Conservation (phyloP, 1,140 invertebrate genomes). For the Drosophila obscura region DNA sequence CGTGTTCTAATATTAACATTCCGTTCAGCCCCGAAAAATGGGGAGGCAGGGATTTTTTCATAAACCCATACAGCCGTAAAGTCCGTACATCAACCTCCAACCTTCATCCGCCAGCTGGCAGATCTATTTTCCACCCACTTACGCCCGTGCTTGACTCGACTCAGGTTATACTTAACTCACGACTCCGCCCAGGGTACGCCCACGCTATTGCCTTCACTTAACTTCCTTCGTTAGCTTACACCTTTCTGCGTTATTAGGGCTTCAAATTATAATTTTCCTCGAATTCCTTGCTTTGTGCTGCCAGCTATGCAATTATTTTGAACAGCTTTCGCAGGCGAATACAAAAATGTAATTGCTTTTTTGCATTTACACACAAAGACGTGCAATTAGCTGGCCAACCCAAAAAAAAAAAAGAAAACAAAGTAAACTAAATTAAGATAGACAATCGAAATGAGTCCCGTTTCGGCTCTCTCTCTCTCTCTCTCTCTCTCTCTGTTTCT, state of each 20-base stretch:
- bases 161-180: slow-evolving; percentile 35
- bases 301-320: slow-evolving; percentile 59
- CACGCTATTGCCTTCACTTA: slow-evolving; percentile 24
- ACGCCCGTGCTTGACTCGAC: slow-evolving; percentile 11
- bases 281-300: slow-evolving; percentile 28
- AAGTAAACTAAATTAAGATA: slow-evolving; percentile 24
- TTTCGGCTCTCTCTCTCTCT: too few species aligned
- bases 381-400: slow-evolving; percentile 56
- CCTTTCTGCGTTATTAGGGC: slow-evolving; percentile 56
- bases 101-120: neutral
- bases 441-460: slow-evolving; percentile 27
- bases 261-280: slow-evolving; percentile 68
- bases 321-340: slow-evolving; percentile 63
- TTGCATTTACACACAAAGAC: slow-evolving; percentile 62
- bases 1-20: slow-evolving; percentile 40
- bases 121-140: slow-evolving; percentile 42
- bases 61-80: slow-evolving; percentile 20
- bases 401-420: slow-evolving; percentile 22
- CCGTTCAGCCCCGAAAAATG: slow-evolving; percentile 4
- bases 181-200: slow-evolving; percentile 29
- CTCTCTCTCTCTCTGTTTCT: too few species aligned
- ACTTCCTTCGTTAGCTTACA: slow-evolving; percentile 49
- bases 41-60: slow-evolving; percentile 10
- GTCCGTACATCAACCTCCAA: neutral
- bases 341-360: slow-evolving; percentile 73